Percentiles rank a stretch among this genome's conserved stretches.
Conservation (phyloP, 1,140 invertebrate genomes). For the Caerostris darwini region DNA sequence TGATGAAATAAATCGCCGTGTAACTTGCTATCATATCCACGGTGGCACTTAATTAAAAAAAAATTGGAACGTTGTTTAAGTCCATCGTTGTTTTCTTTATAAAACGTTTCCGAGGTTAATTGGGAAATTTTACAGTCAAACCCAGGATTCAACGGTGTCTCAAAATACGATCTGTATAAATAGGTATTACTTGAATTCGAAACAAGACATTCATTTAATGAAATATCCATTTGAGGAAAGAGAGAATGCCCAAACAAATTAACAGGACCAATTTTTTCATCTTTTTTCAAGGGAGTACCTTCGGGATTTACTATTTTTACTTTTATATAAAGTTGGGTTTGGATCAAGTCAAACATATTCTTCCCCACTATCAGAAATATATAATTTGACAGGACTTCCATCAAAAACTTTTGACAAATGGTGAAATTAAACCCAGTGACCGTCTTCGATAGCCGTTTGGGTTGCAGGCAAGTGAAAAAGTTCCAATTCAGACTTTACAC, state of each 20-base stretch:
- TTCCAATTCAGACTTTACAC: conserved; percentile 70
- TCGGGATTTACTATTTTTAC: conserved; percentile 4
- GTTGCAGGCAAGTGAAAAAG: conserved; percentile 36
- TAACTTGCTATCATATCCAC: conserved; percentile 34
- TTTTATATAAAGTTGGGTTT: conserved; percentile 30
- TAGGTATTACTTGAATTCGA: conserved; percentile 32
- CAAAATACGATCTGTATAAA: conserved; percentile 32
- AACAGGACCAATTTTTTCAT: not conserved
- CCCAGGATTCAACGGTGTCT: conserved; percentile 59
- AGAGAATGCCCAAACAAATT: conserved; percentile 50
- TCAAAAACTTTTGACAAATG: conserved; percentile 32
- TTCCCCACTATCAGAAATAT: conserved; percentile 18
- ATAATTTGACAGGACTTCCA: conserved; percentile 32
- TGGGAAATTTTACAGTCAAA: not conserved
- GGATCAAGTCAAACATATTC: conserved; percentile 39
- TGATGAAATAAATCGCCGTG: conserved; percentile 46
- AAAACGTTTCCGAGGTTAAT: conserved; percentile 44
- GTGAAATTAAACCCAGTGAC: conserved; percentile 57
- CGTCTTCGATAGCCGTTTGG: conserved; percentile 44
- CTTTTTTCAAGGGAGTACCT: not conserved
- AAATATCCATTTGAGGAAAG: conserved; percentile 45
- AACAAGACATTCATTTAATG: conserved; percentile 14
- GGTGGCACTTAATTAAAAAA: not conserved
- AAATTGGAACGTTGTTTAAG: not conserved
- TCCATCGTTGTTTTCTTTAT: conserved; percentile 39